Percentiles rank a stretch among this genome's conserved stretches.
Evolutionary conservation across 2,888 invertebrate genomes (phyloP).

Genomic region (Kuschelorhynchus macadamiae): DNA sequence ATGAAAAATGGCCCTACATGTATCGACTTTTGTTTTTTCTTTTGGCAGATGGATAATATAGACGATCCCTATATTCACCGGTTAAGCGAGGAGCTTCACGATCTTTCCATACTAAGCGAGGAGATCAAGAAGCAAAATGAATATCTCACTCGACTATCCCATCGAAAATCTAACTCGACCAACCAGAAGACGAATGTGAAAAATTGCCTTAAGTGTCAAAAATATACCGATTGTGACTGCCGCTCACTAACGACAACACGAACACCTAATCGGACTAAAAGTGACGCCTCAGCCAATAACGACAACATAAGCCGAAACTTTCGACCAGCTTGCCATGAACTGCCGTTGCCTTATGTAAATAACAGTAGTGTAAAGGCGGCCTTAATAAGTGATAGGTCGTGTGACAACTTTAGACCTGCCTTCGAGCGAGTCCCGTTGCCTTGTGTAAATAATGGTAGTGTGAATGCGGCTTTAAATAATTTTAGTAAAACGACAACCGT

Average conservation of each 20-base stretch:
- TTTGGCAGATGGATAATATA: slow-evolving; percentile 68
- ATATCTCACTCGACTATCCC: slow-evolving; percentile 72
- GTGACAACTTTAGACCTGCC: too few species aligned
- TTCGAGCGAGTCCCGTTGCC: too few species aligned
- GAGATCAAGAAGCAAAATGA: slow-evolving; percentile 75
- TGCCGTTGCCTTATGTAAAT: slow-evolving; percentile 11
- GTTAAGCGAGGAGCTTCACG: slow-evolving; percentile 73
- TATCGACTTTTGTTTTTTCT: background rate
- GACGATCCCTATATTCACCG: slow-evolving; percentile 76
- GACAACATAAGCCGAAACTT: too few species aligned
- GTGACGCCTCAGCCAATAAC: slow-evolving; percentile 43
- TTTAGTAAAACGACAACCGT: slow-evolving; percentile 27
- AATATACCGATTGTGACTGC: slow-evolving; percentile 55
- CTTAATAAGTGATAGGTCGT: too few species aligned
- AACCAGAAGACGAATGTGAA: slow-evolving; percentile 38
- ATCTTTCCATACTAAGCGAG: slow-evolving; percentile 72
- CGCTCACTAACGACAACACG: slow-evolving; percentile 50
- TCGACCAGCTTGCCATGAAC: slow-evolving; percentile 44
- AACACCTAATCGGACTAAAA: slow-evolving; percentile 62
- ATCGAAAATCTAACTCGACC: slow-evolving; percentile 69
- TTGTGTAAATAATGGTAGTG: slow-evolving; percentile 35
- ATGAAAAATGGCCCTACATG: background rate
- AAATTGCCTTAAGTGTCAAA: slow-evolving; percentile 69
- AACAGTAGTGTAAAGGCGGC: too few species aligned
- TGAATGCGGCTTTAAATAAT: slow-evolving; percentile 38